Conservation (phyloP, 2,888 invertebrate genomes). For the Microctonus brassicae region DNA sequence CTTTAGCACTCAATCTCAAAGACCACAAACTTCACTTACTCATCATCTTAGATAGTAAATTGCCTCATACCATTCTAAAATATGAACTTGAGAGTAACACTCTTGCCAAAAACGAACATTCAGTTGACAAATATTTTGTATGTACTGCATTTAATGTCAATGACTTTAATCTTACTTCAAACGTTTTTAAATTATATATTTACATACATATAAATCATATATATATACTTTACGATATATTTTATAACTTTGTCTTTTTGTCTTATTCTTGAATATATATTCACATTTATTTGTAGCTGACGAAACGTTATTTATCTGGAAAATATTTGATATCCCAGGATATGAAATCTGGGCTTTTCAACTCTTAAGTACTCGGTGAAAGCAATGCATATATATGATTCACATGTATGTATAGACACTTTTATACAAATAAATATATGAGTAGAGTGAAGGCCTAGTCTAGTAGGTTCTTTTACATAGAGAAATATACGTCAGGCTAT, state of each 20-base stretch:
- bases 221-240: no score
- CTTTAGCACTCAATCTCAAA: conserved; percentile 42
- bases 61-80: conserved; percentile 42
- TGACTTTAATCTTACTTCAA: no score
- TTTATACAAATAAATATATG: conserved; percentile 14
- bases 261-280: conserved; percentile 11
- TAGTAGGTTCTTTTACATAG: neutral
- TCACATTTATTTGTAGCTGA: conserved; percentile 9
- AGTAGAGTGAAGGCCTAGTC: conserved; percentile 15
- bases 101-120: conserved; percentile 22
- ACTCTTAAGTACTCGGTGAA: conserved; percentile 51
- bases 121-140: neutral
- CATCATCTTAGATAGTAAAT: conserved; percentile 48
- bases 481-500: conserved; percentile 35
- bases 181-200: no score
- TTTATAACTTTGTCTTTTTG: neutral
- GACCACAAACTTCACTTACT: conserved; percentile 40
- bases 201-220: no score
- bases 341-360: conserved; percentile 66
- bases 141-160: no score
- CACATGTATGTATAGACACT: neutral
- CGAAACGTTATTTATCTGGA: conserved; percentile 63
- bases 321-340: conserved; percentile 65
- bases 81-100: conserved; percentile 47
- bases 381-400: conserved; percentile 29